Base-by-base conservation (phyloP, 2,888 invertebrate genomes). In the Ormyrus pomaceus region DNA sequence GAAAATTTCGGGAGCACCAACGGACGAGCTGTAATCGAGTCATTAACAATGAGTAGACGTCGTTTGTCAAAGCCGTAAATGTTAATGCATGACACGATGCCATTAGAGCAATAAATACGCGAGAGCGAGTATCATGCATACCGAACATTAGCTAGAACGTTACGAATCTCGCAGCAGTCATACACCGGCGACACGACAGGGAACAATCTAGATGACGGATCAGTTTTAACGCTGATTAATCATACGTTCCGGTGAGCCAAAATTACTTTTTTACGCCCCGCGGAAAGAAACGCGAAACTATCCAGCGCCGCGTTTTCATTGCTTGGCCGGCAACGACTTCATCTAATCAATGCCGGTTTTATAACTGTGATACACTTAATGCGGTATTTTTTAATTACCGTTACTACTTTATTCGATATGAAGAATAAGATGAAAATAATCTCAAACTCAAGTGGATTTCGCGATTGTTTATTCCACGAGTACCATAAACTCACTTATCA, bases 61-160 rank as follows among this genome's bases (percentile, higher is more conserved):
- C 48, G 5, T 65, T 46, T 58, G n/a, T 66, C 9, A 50, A 56
- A 45, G 59, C 45, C 34, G 53, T 53, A 45, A 59, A 77, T 62
- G 55, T 70, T 64, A 62, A 77, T 56, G 34, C 64, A 50, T 8
- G 64, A 34, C 46, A 46, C 34, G 8, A 64, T 58, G n/a, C 64
- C 65, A 70, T 77, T 77, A 70, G 50, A 70, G 56, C 46, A 71
- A 71, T 70, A 51, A 64, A 65, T 71, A 69, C 8, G 56, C 10
- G 50, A 70, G 6, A 70, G 6, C 34, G 8, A 10, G 6, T 5
- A 19, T 72, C 51, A 50, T 51, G 72, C 13, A 13, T 8, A 62
- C 0, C 11, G 7, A 53, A 64, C 55, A 48, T 65, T 73, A 59
- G 11, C 50, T 56, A 34, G 55, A 65, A 65, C n/a, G 73, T 8